Percentiles rank a stretch among this genome's conserved stretches.
These are phyloP conservation scores for Actinostola sp. DNA, from an alignment of 92 coral and sea anemone species.

Conservation along the genomic window DNA sequence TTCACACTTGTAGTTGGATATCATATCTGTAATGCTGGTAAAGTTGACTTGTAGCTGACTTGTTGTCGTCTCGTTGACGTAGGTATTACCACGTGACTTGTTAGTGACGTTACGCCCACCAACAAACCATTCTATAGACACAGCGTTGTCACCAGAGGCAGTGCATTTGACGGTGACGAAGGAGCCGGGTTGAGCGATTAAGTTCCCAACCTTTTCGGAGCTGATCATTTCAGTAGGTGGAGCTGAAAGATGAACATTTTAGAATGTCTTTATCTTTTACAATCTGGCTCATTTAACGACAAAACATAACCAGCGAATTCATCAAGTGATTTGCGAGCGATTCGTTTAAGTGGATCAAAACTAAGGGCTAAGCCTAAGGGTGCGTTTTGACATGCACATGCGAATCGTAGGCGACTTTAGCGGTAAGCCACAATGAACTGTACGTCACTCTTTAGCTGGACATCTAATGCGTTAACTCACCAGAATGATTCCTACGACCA, in stretches of 20 bases:
- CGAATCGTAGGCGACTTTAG: no score
- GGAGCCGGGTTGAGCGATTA: neutral
- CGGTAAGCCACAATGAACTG: no score
- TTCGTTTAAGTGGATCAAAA: no score
- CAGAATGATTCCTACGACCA: no score
- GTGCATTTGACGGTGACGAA: slow-evolving; percentile 1
- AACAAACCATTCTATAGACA: neutral
- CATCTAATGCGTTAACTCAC: no score
- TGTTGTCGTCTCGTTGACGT: neutral
- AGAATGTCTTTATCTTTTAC: no score
- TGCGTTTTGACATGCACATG: no score
- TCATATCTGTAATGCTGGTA: slow-evolving; percentile 5
- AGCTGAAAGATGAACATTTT: neutral
- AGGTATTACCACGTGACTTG: neutral
- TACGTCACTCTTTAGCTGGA: no score
- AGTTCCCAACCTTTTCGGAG: neutral
- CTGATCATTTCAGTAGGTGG: neutral
- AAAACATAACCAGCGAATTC: no score
- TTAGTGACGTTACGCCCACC: slow-evolving; percentile 5
- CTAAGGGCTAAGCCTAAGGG: no score
- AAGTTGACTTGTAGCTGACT: slow-evolving; percentile 1
- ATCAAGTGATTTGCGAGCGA: no score
- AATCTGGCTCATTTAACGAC: no score
- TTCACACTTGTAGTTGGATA: neutral
- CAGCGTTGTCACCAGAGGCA: neutral